Percentiles rank a stretch among this genome's conserved stretches.
phyloP scores from a whole-genome alignment of 2,797 vertebrate genomes.

The Crenuchus spilurus region DNA sequence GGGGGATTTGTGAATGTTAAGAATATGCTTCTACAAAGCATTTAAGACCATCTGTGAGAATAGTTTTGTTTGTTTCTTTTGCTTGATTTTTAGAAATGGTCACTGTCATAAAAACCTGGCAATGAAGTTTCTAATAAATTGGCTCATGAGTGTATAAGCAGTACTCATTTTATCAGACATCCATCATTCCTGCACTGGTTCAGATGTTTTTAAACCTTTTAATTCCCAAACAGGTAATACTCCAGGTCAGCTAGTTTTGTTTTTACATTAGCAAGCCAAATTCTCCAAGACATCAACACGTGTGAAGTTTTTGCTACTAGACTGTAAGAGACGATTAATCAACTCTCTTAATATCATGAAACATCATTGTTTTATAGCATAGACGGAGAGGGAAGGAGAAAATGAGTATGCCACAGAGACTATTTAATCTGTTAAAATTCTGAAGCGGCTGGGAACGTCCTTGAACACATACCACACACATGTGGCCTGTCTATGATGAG shows the following conservation, averaged over 20 bases:
- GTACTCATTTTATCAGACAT: too few relatives aligned
- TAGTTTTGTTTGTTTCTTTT: too few relatives aligned
- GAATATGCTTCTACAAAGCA: too few relatives aligned
- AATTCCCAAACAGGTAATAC: background rate
- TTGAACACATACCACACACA: conserved; percentile 17
- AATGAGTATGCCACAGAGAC: background rate
- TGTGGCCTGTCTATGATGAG: background rate
- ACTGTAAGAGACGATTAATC: background rate
- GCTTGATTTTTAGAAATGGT: too few relatives aligned
- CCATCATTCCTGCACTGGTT: too few relatives aligned
- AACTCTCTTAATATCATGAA: conserved; percentile 24
- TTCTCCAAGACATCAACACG: background rate
- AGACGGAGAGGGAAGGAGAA: background rate
- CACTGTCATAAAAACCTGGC: too few relatives aligned
- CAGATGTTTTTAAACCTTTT: background rate
- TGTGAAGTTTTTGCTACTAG: background rate
- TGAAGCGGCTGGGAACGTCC: conserved; percentile 9
- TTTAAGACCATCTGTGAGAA: too few relatives aligned
- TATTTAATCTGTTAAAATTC: background rate
- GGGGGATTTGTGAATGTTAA: too few relatives aligned
- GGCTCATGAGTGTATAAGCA: too few relatives aligned
- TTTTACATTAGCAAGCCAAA: background rate
- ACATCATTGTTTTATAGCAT: conserved; percentile 13
- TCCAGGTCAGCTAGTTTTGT: background rate
- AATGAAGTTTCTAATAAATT: too few relatives aligned